Evolutionary conservation across 1,140 invertebrate genomes (phyloP).

Genomic region (Parasteatoda tepidariorum): DNA sequence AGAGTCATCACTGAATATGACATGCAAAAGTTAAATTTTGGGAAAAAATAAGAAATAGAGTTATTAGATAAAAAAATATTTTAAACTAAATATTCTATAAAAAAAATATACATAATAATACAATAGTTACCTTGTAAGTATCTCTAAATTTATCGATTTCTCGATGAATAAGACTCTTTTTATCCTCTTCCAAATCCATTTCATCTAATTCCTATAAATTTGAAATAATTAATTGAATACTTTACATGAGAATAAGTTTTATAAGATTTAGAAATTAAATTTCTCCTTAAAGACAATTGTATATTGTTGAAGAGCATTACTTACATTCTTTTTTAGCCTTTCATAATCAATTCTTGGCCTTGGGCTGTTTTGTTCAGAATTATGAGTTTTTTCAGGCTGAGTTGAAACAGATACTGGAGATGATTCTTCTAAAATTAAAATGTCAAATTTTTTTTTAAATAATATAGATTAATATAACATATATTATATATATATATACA

Average conservation of each 20-base stretch:
- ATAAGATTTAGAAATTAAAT: neutral
- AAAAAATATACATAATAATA: constrained; percentile 61
- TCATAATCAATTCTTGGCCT: constrained; percentile 54
- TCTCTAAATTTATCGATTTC: constrained; percentile 98
- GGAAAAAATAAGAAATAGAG: no score
- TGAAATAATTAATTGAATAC: neutral
- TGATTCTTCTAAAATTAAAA: constrained; percentile 16
- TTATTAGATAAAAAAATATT: no score
- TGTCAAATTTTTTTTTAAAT: no score
- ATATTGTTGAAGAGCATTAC: neutral
- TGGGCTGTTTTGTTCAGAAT: constrained; percentile 31
- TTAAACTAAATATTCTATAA: no score
- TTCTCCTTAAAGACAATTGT: neutral
- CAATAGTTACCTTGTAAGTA: constrained; percentile 88
- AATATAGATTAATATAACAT: no score
- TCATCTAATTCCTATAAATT: constrained; percentile 68
- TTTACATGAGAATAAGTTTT: neutral
- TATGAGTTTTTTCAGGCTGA: constrained; percentile 22
- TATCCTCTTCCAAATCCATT: constrained; percentile 90
- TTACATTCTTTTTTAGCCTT: constrained; percentile 58
- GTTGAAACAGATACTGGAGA: neutral
- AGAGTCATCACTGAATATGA: no score
- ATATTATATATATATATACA: no score
- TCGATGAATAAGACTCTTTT: constrained; percentile 88
- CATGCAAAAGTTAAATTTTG: no score